Evolutionary conservation across 2,888 invertebrate genomes (phyloP).

Genomic region (Microctonus hyperodae): DNA sequence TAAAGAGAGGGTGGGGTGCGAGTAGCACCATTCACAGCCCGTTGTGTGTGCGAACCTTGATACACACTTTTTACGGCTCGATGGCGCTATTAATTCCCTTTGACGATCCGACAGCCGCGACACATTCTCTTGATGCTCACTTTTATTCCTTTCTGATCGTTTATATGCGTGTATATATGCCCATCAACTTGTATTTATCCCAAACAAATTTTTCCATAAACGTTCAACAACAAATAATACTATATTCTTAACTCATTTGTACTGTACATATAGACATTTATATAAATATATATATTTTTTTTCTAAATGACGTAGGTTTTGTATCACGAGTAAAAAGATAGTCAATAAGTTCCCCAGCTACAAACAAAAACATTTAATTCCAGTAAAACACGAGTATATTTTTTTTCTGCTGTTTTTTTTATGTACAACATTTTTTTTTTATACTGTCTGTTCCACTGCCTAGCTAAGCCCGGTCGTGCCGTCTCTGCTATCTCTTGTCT

Average conservation of each 20-base stretch:
- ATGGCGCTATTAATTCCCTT: constrained; percentile 54
- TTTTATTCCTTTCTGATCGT: constrained; percentile 21
- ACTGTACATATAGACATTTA: too few relatives aligned
- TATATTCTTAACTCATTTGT: neutral
- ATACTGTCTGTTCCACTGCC: neutral
- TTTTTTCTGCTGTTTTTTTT: neutral
- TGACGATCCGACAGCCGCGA: constrained; percentile 52
- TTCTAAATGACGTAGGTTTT: too few relatives aligned
- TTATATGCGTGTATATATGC: constrained; percentile 12
- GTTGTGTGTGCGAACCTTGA: constrained; percentile 39
- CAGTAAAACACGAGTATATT: constrained; percentile 1
- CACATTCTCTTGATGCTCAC: constrained; percentile 27
- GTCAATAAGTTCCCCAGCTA: too few relatives aligned
- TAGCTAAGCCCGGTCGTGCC: constrained; percentile 28
- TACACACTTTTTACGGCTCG: constrained; percentile 52
- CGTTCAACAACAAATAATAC: neutral
- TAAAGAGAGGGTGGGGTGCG: neutral
- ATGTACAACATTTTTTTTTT: neutral
- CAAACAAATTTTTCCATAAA: constrained; percentile 1
- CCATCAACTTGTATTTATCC: constrained; percentile 10
- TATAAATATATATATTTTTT: neutral
- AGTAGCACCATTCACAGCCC: constrained; percentile 5
- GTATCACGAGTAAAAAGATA: too few relatives aligned
- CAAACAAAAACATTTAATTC: too few relatives aligned
- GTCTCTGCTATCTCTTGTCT: constrained; percentile 21